Conservation (phyloP, 53 echinoderm and acorn worm genomes). For the Hippasteria phrygiana region DNA sequence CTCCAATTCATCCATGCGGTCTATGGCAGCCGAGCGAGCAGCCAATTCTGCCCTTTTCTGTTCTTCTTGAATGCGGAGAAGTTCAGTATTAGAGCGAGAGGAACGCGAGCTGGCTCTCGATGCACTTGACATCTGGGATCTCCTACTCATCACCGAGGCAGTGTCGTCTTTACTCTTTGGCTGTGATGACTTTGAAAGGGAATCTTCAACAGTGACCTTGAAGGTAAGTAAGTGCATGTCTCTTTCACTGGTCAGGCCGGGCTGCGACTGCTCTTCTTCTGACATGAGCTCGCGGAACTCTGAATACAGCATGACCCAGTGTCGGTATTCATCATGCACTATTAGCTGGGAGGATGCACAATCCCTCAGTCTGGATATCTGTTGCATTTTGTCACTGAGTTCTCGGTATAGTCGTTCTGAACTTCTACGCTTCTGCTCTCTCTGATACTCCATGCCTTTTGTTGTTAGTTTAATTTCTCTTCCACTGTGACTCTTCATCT, state of each 20-base stretch:
- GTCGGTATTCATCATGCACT: conserved; percentile 13
- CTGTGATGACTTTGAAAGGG: conserved; percentile 9
- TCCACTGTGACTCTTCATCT: no score
- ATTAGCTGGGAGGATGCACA: background rate
- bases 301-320: background rate
- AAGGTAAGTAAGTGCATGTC: background rate
- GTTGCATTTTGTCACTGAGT: no score
- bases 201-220: background rate
- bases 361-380: background rate
- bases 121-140: background rate
- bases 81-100: conserved; percentile 1
- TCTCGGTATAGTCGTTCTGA: no score
- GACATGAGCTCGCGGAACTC: background rate
- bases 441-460: no score
- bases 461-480: no score
- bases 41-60: conserved; percentile 18
- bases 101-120: conserved; percentile 30
- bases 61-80: conserved; percentile 31
- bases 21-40: conserved; percentile 1
- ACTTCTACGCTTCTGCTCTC: no score
- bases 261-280: background rate
- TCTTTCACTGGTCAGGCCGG: background rate
- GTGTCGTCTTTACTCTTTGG: background rate
- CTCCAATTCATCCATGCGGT: conserved; percentile 18
- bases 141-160: conserved; percentile 11